Conservation (phyloP, 2,113 vertebrate genomes). For the Candoia aspera region DNA sequence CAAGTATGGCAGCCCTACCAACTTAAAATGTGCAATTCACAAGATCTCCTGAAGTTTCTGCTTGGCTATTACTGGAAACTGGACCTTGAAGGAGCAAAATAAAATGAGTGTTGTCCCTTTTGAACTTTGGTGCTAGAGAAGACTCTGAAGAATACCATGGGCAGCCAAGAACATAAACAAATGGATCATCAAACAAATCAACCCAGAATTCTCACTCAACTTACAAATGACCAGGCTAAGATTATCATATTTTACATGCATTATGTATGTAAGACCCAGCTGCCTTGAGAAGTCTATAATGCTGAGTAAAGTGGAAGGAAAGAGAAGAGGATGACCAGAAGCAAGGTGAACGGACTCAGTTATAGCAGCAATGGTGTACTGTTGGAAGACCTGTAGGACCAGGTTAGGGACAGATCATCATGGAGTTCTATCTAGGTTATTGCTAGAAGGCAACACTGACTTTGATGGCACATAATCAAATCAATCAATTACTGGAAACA, state of each 20-base stretch:
- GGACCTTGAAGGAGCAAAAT: neutral
- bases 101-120: neutral
- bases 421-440: neutral
- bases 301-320: neutral
- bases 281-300: neutral
- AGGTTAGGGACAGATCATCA: neutral
- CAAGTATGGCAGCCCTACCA: neutral
- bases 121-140: neutral
- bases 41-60: neutral
- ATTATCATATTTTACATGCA: neutral
- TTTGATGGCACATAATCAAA: too few relatives aligned
- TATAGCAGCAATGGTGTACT: neutral
- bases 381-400: neutral
- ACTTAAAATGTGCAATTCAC: neutral
- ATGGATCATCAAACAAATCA: neutral
- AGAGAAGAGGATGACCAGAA: neutral
- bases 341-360: neutral
- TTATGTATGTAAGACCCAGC: neutral
- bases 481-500: too few relatives aligned
- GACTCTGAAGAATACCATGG: neutral
- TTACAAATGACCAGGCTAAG: neutral
- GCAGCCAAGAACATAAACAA: neutral
- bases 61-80: neutral
- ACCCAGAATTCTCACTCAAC: neutral
- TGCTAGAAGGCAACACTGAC: too few relatives aligned